Conservation (phyloP, 1,140 invertebrate genomes). For the Drosophila sturtevanti region DNA sequence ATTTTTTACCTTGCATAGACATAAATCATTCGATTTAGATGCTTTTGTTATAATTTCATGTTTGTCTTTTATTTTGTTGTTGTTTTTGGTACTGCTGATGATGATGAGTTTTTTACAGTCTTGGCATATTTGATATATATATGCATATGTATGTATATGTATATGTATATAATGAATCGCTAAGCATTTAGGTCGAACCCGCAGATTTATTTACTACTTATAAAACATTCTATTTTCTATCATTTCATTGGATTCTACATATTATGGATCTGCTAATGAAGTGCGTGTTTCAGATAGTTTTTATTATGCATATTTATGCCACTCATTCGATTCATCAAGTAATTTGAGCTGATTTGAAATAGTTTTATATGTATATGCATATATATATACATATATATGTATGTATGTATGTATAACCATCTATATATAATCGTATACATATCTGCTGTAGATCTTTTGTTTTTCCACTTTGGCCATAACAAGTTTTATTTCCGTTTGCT, state of each 20-base stretch:
- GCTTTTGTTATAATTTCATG: conserved; percentile 22
- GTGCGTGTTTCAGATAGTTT: conserved; percentile 42
- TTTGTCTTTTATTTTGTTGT: conserved; percentile 39
- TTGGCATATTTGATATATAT: conserved; percentile 58
- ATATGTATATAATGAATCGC: conserved; percentile 54
- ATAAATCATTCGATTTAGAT: conserved; percentile 62
- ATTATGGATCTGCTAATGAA: conserved; percentile 64
- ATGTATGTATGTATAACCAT: conserved; percentile 16
- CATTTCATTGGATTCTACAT: conserved; percentile 26
- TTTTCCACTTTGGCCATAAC: conserved; percentile 40
- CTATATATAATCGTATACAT: too few relatives aligned
- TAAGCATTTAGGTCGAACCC: conserved; percentile 63
- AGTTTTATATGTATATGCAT: conserved; percentile 38
- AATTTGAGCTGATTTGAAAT: conserved; percentile 56
- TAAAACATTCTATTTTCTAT: conserved; percentile 25
- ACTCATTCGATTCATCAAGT: conserved; percentile 38
- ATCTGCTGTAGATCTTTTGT: neutral
- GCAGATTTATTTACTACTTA: conserved; percentile 63
- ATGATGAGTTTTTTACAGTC: conserved; percentile 57
- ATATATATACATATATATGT: conserved; percentile 9
- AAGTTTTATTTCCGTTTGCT: conserved; percentile 45
- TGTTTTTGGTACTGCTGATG: conserved; percentile 9
- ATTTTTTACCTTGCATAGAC: conserved; percentile 31
- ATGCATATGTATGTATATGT: too few relatives aligned
- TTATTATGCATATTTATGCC: conserved; percentile 66